Evolutionary conservation across 2,888 invertebrate genomes (phyloP).

Genomic region (Dynastes maya): DNA sequence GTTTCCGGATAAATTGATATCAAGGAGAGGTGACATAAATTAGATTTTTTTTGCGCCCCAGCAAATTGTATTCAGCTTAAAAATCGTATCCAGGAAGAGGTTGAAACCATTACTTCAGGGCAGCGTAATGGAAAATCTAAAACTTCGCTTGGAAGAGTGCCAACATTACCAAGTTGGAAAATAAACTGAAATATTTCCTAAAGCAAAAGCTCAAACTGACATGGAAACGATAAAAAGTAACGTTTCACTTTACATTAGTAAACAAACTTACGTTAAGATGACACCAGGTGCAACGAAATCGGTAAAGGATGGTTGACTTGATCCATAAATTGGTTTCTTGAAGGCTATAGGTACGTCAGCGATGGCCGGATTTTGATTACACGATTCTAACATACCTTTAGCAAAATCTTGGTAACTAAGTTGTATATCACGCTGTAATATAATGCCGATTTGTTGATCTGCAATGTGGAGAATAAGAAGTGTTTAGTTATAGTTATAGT

Average conservation of each 20-base stretch:
- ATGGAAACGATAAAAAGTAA: neutral
- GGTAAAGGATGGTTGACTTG: slow-evolving; percentile 92
- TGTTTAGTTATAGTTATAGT: slow-evolving; percentile 46
- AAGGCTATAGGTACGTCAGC: slow-evolving; percentile 93
- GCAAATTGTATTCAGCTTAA: too few relatives aligned
- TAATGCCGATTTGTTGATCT: slow-evolving; percentile 95
- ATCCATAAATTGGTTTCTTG: slow-evolving; percentile 90
- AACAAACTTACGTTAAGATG: slow-evolving; percentile 86
- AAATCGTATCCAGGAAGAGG: too few relatives aligned
- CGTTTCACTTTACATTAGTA: neutral
- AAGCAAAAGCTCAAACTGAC: too few relatives aligned
- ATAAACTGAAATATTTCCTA: too few relatives aligned
- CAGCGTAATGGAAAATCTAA: too few relatives aligned
- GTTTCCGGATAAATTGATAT: too few relatives aligned
- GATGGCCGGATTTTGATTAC: slow-evolving; percentile 87
- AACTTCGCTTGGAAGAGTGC: too few relatives aligned
- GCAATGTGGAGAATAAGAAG: slow-evolving; percentile 43
- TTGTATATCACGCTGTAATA: slow-evolving; percentile 89
- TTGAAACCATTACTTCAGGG: too few relatives aligned
- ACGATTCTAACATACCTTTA: slow-evolving; percentile 79
- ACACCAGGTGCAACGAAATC: slow-evolving; percentile 98
- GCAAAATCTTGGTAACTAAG: slow-evolving; percentile 91
- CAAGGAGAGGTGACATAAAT: too few relatives aligned
- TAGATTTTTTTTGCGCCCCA: too few relatives aligned
- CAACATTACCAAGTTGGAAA: too few relatives aligned